These are phyloP conservation scores for Haliclystus octoradiatus DNA, from an alignment of 30 jellyfish, hydroid and myxozoan genomes.

Conservation along the genomic window DNA sequence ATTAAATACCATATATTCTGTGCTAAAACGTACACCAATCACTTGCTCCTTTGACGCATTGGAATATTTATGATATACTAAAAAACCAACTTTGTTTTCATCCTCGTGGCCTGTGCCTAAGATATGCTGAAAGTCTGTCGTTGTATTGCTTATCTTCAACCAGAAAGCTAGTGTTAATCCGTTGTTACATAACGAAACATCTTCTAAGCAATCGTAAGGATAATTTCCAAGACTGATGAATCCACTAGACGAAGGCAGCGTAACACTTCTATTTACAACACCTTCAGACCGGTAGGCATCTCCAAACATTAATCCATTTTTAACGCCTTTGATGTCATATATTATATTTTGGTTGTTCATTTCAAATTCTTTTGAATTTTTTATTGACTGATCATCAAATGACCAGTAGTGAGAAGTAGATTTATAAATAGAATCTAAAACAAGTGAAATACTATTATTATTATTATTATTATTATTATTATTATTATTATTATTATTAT, in stretches of 20 bases:
- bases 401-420: conserved; percentile 45
- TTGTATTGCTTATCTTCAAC: conserved; percentile 2
- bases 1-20: background rate
- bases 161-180: conserved; percentile 15
- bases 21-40: background rate
- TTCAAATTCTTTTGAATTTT: no score
- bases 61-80: background rate
- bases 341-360: no score
- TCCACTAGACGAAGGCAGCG: background rate
- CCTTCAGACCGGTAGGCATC: background rate
- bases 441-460: no score
- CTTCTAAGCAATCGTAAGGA: conserved; percentile 5
- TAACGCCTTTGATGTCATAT: background rate
- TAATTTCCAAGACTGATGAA: conserved; percentile 1
- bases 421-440: conserved; percentile 22
- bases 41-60: background rate
- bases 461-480: no score
- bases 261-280: background rate
- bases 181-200: background rate
- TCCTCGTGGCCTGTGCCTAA: background rate
- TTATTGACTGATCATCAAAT: conserved; percentile 17
- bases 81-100: background rate
- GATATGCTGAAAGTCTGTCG: background rate
- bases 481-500: no score
- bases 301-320: background rate